phyloP scores from a whole-genome alignment of 1,140 invertebrate genomes.

The Neotoxoptera formosana region DNA sequence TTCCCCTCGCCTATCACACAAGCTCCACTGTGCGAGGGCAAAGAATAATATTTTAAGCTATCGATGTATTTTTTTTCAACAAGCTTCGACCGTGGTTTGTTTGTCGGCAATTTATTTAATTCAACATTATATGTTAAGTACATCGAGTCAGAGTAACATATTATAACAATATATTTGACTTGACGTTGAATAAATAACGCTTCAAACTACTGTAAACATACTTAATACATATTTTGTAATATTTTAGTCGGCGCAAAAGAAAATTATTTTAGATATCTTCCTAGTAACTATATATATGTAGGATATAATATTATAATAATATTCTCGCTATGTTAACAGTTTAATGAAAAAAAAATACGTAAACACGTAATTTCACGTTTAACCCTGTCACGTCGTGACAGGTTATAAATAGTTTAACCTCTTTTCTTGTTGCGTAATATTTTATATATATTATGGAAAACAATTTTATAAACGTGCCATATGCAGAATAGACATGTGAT shows the following conservation, averaged over 20 bases:
- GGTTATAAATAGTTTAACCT: constrained; percentile 8
- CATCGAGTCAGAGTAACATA: neutral
- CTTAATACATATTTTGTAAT: neutral
- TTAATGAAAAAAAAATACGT: neutral
- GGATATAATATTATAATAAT: neutral
- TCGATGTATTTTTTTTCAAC: neutral
- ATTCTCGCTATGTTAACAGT: neutral
- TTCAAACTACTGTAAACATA: neutral
- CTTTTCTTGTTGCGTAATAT: neutral
- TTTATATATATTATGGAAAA: neutral
- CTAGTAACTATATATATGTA: too few relatives aligned
- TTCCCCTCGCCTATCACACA: too few relatives aligned
- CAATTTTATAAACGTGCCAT: neutral
- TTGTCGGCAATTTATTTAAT: neutral
- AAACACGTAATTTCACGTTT: neutral
- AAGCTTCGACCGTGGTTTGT: neutral
- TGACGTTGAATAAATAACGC: neutral
- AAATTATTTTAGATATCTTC: neutral
- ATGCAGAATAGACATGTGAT: neutral
- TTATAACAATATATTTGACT: neutral
- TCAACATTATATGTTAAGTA: neutral
- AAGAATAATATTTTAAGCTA: neutral
- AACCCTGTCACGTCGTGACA: neutral
- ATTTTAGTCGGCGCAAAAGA: neutral
- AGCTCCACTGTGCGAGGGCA: too few relatives aligned